These are phyloP conservation scores for Sitobion miscanthi DNA, from an alignment of 1,140 invertebrate species.

Conservation along the genomic window DNA sequence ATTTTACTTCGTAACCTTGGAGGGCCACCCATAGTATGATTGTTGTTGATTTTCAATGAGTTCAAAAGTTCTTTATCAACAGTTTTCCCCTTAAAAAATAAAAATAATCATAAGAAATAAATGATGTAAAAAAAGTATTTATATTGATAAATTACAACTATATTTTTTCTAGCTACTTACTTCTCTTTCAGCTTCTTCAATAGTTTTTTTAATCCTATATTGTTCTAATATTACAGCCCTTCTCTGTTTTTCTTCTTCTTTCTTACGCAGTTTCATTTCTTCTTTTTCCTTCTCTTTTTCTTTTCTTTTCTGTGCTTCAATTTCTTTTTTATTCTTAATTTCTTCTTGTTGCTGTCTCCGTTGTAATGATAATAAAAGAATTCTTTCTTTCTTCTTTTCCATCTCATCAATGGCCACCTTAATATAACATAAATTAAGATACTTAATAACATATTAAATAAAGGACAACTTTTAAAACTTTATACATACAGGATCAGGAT, in stretches of 20 bases:
- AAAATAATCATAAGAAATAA: not conserved
- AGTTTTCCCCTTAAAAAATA: conserved; percentile 71
- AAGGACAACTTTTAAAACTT: not conserved
- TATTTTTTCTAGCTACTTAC: conserved; percentile 61
- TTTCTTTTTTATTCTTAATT: conserved; percentile 81
- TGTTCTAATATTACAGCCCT: conserved; percentile 89
- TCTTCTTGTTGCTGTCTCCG: conserved; percentile 89
- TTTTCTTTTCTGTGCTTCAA: conserved; percentile 78
- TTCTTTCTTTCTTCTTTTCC: conserved; percentile 87
- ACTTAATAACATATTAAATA: not conserved
- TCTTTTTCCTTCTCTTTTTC: conserved; percentile 83
- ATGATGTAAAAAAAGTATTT: not conserved
- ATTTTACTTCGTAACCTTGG: conserved; percentile 70
- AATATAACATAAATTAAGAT: conserved; percentile 59
- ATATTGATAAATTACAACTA: not conserved
- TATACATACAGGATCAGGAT: conserved; percentile 39
- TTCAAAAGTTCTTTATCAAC: conserved; percentile 77
- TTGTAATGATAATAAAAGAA: conserved; percentile 85
- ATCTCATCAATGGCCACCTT: conserved; percentile 84
- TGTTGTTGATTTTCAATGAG: conserved; percentile 63
- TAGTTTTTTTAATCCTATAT: conserved; percentile 93
- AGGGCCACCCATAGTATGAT: conserved; percentile 60
- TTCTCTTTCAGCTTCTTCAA: conserved; percentile 89
- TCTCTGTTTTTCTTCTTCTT: conserved; percentile 87
- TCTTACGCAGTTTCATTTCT: conserved; percentile 84